These are phyloP conservation scores for Eufriesea mexicana DNA, from an alignment of 1,140 invertebrate species.

Conservation along the genomic window DNA sequence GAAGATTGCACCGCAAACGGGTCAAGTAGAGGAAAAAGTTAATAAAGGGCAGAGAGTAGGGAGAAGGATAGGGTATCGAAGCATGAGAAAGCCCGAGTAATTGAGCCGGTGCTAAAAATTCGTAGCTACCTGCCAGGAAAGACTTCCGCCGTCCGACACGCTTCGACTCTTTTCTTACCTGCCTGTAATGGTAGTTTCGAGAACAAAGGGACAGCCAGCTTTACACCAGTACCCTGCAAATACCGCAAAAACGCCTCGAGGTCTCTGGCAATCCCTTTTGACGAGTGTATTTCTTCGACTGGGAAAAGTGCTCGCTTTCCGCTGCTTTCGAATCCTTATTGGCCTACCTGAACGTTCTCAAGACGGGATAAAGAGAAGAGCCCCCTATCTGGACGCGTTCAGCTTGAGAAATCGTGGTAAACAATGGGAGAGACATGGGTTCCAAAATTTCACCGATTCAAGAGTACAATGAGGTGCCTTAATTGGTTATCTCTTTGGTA, in stretches of 20 bases:
- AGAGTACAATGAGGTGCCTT: background rate
- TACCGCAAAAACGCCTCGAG: background rate
- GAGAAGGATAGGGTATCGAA: background rate
- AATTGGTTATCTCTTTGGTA: too few relatives aligned
- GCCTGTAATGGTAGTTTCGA: conserved; percentile 31
- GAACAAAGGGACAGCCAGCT: conserved; percentile 40
- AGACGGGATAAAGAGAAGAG: background rate
- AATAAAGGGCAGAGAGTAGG: background rate
- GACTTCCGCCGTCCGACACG: conserved; percentile 51
- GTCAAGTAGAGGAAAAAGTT: background rate
- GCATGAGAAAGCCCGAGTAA: conserved; percentile 12
- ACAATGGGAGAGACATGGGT: too few relatives aligned
- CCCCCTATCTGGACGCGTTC: background rate
- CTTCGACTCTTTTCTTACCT: conserved; percentile 43
- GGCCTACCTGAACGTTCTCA: background rate
- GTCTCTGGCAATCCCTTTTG: background rate
- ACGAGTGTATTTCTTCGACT: background rate
- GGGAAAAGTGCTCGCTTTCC: background rate
- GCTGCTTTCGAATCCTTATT: background rate
- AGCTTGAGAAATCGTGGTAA: too few relatives aligned
- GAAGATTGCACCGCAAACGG: background rate
- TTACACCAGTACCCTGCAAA: conserved; percentile 35
- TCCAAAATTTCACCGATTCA: background rate
- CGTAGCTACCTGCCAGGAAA: conserved; percentile 46
- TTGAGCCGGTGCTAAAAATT: conserved; percentile 36